Evolutionary conservation across 2,888 invertebrate species (phyloP).

Genomic region (Drosophila neotestacea): DNA sequence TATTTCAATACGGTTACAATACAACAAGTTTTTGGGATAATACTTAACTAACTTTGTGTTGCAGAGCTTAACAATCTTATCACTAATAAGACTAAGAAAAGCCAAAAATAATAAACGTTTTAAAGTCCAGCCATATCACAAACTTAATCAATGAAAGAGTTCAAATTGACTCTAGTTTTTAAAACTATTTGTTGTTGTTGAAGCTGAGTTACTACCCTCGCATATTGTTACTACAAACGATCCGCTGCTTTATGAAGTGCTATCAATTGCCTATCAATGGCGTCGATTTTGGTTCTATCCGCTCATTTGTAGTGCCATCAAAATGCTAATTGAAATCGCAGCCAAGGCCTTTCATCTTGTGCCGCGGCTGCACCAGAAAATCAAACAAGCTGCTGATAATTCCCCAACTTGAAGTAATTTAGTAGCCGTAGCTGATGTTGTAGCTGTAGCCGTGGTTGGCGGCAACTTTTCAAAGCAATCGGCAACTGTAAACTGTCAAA

Average conservation of each 20-base stretch:
- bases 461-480: slow-evolving; percentile 64
- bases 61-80: too few species aligned
- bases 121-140: neutral
- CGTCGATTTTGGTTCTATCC: slow-evolving; percentile 65
- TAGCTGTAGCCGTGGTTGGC: slow-evolving; percentile 23
- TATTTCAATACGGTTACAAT: too few species aligned
- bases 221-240: slow-evolving; percentile 56
- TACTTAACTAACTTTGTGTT: too few species aligned
- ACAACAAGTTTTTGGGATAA: too few species aligned
- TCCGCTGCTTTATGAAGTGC: slow-evolving; percentile 75
- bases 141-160: neutral
- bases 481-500: slow-evolving; percentile 76
- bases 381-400: slow-evolving; percentile 71
- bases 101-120: neutral
- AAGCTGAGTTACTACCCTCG: slow-evolving; percentile 13
- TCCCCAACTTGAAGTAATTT: slow-evolving; percentile 64
- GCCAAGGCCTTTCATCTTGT: slow-evolving; percentile 67
- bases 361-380: slow-evolving; percentile 74
- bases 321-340: slow-evolving; percentile 79
- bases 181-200: neutral
- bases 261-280: slow-evolving; percentile 75
- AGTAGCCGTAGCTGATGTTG: slow-evolving; percentile 56
- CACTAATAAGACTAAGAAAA: neutral
- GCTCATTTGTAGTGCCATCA: slow-evolving; percentile 77
- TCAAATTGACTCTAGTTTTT: neutral